Base-by-base conservation (phyloP, 2,888 invertebrate species). In the Meta bourneti region DNA sequence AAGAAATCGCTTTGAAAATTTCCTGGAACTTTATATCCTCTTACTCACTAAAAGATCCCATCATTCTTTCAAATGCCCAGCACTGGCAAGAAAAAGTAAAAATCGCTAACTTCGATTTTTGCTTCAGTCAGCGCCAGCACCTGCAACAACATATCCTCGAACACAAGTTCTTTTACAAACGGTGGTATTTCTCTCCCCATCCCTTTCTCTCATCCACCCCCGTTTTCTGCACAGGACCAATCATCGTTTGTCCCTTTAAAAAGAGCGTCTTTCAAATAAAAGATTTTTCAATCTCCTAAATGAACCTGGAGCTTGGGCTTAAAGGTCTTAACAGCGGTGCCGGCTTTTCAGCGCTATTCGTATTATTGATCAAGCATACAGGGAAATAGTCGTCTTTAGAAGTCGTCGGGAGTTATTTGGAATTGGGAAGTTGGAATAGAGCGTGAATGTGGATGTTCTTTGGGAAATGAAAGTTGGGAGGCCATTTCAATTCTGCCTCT, bases 221-320 rank as follows among this genome's bases (percentile, higher is more conserved):
- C 34, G 1, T 4, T 4, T 34, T 4, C 80, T 34, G 61, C 11
- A 8, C 9, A 19, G 74, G 78, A 79, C 79, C 88, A 88, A 88
- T 88, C 81, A 61, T 51, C 51, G 74, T 88, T 80, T 88, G 81
- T 81, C 61, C 52, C 19, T 81, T 81, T 72, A 74, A 81, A 78
- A 54, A 81, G 49, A 81, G 34, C 61, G 70, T 69, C 75, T 81
- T 81, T 81, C 88, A 81, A 88, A 88, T 88, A 88, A 88, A 81
- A 74, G 88, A 88, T 81, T 88, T 87, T 88, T 88, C 88, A 88
- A 88, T 88, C 81, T 88, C 75, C 88, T 72, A 88, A 88, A 88
- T 88, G 88, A 87, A 75, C 54, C 72, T 52, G 69, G 69, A 48
- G 20, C 51, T 51, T 84, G 54, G 52, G 72, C 72, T 72, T 82